Evolutionary conservation across 2,797 vertebrate genomes (phyloP).

Genomic region (Lophotriccus pileatus): DNA sequence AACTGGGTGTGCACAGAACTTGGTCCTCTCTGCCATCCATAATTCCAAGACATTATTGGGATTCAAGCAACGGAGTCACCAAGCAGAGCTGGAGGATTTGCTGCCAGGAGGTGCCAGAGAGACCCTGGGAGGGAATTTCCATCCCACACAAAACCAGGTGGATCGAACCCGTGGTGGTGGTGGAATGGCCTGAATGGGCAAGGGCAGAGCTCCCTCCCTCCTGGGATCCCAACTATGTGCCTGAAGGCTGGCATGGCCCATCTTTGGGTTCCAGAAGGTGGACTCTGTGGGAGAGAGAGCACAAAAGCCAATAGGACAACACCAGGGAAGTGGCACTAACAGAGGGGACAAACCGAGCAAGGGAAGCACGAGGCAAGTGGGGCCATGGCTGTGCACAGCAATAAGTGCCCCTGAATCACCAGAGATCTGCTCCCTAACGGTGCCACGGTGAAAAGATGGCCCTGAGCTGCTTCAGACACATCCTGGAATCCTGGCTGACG

Average conservation of each 20-base stretch:
- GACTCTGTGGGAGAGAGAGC: not conserved
- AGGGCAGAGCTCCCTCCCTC: not conserved
- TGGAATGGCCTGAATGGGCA: not conserved
- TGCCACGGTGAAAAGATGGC: not conserved
- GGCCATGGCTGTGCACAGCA: not conserved
- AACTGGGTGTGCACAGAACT: not conserved
- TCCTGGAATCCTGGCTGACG: not conserved
- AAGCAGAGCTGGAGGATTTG: not conserved
- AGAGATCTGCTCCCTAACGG: not conserved
- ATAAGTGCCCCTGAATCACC: not conserved
- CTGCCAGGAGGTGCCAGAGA: not conserved
- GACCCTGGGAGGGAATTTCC: not conserved
- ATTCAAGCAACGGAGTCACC: not conserved
- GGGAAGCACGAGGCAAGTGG: not conserved
- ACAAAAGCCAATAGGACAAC: not conserved
- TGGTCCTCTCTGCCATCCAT: not conserved
- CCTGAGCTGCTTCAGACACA: not conserved
- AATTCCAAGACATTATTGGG: not conserved
- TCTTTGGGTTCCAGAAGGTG: not conserved
- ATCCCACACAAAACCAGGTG: not conserved
- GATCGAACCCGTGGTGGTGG: rapidly evolving
- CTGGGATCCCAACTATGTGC: not conserved
- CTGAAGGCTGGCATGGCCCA: not conserved
- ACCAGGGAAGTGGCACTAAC: not conserved
- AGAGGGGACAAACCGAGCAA: not conserved